Evolutionary conservation across 1,140 invertebrate species (phyloP).

Genomic region (Gryon sp.): DNA sequence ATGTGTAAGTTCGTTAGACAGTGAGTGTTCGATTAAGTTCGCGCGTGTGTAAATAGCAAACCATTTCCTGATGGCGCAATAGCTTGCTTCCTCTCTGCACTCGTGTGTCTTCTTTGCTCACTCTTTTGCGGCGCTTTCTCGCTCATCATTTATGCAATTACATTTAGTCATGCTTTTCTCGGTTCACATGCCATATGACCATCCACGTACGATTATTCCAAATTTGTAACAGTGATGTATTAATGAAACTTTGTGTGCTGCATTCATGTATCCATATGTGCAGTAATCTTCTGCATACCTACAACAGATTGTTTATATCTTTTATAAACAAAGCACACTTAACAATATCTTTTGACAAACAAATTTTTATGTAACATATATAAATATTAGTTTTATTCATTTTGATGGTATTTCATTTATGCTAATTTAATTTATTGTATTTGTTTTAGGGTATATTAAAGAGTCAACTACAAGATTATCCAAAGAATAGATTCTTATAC

Average conservation of each 20-base stretch:
- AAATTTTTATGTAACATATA: too few relatives aligned
- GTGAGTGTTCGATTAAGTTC: slow-evolving; percentile 56
- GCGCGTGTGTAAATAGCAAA: slow-evolving; percentile 65
- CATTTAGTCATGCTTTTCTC: slow-evolving; percentile 26
- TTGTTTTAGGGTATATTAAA: too few relatives aligned
- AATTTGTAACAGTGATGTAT: slow-evolving; percentile 16
- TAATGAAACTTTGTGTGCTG: slow-evolving; percentile 6
- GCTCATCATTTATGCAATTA: slow-evolving; percentile 16
- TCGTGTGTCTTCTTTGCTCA: slow-evolving; percentile 38
- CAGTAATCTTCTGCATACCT: background rate
- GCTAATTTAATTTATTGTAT: too few relatives aligned
- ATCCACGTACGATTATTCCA: slow-evolving; percentile 14
- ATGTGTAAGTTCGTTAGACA: slow-evolving; percentile 51
- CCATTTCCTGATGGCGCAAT: slow-evolving; percentile 75
- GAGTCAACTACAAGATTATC: too few relatives aligned
- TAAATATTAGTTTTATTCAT: too few relatives aligned
- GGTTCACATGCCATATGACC: slow-evolving; percentile 17
- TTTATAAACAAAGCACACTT: too few relatives aligned
- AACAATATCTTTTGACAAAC: background rate
- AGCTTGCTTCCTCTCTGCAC: slow-evolving; percentile 62
- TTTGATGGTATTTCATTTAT: too few relatives aligned
- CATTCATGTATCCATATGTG: slow-evolving; percentile 1
- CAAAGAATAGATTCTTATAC: too few relatives aligned
- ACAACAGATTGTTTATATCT: background rate
- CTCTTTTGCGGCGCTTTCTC: slow-evolving; percentile 21